Evolutionary conservation across 2,888 invertebrate species (phyloP).

Genomic region (Chaitophorus viminalis): DNA sequence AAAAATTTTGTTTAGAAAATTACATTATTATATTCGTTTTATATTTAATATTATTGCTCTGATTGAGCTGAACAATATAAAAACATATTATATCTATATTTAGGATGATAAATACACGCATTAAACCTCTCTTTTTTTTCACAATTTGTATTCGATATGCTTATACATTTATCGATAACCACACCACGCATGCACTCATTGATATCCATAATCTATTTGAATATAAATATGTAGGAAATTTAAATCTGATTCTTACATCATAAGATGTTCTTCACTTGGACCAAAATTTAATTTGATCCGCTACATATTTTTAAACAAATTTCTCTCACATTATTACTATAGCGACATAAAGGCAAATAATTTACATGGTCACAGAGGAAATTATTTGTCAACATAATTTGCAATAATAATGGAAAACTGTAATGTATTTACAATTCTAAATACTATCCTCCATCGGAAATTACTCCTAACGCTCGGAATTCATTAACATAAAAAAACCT

Average conservation of each 20-base stretch:
- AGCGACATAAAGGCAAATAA: neutral
- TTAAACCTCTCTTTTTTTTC: neutral
- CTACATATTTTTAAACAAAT: neutral
- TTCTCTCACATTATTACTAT: neutral
- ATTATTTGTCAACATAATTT: neutral
- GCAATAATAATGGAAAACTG: constrained; percentile 4
- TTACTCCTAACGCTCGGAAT: neutral
- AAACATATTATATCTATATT: neutral
- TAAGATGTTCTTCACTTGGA: neutral
- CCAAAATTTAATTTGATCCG: neutral
- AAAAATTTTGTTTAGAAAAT: neutral
- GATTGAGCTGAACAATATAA: neutral
- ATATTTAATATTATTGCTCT: neutral
- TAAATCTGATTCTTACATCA: neutral
- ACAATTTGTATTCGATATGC: no score
- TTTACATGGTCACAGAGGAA: neutral
- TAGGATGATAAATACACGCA: neutral
- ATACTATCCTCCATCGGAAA: neutral
- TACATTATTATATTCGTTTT: neutral
- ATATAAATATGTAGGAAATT: neutral
- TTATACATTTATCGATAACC: no score
- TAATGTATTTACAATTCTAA: neutral
- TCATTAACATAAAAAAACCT: neutral
- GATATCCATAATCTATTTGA: neutral
- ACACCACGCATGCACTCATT: neutral